Evolutionary conservation across 2,888 invertebrate genomes (phyloP).

Genomic region (Stenichneumon culpator): DNA sequence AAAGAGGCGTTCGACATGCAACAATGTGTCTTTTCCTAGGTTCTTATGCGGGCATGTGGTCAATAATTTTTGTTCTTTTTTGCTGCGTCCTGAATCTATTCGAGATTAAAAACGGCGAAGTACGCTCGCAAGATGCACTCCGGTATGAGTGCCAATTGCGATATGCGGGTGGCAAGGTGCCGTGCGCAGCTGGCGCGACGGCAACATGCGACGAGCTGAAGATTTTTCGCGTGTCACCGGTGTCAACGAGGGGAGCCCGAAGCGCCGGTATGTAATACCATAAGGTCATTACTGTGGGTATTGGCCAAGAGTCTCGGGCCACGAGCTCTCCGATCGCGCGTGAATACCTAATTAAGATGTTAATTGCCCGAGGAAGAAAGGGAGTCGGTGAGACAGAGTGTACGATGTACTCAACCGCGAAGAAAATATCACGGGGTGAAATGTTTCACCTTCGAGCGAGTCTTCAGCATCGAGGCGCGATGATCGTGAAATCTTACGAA

Average conservation of each 20-base stretch:
- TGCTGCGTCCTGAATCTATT: background rate
- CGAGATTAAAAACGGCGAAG: background rate
- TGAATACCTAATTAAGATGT: conserved; percentile 83
- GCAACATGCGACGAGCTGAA: conserved; percentile 34
- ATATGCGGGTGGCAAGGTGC: background rate
- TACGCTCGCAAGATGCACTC: background rate
- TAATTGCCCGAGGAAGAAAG: conserved; percentile 78
- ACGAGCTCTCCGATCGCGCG: conserved; percentile 65
- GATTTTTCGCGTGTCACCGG: conserved; percentile 66
- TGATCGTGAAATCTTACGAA: background rate
- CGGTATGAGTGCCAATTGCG: background rate
- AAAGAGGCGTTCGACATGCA: background rate
- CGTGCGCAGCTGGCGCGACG: conserved; percentile 5
- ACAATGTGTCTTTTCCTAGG: background rate
- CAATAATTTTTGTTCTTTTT: background rate
- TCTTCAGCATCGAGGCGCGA: background rate
- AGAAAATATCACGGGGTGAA: background rate
- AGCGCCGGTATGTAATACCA: conserved; percentile 47
- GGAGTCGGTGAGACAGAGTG: conserved; percentile 32
- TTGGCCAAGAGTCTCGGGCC: conserved; percentile 44
- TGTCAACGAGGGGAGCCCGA: conserved; percentile 57
- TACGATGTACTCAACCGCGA: conserved; percentile 15
- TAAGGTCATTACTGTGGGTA: conserved; percentile 55
- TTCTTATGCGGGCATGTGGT: background rate
- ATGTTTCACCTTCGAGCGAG: conserved; percentile 1